These are phyloP conservation scores for Hormaphis cornu DNA, from an alignment of 1,140 invertebrate species.

Conservation along the genomic window DNA sequence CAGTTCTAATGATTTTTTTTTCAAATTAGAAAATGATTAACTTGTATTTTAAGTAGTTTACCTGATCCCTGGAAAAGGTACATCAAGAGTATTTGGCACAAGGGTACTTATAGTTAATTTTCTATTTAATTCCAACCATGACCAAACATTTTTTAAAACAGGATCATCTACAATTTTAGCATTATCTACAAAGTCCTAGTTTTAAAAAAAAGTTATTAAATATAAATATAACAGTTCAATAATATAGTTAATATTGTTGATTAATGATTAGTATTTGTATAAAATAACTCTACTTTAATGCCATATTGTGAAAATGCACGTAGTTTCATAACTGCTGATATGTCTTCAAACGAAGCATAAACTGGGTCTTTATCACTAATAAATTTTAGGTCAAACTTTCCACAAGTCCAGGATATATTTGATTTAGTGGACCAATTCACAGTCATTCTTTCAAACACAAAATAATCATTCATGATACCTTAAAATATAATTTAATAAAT, in stretches of 20 bases:
- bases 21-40: background rate
- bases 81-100: slow-evolving; percentile 46
- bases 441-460: slow-evolving; percentile 70
- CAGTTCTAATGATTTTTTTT: slow-evolving; percentile 41
- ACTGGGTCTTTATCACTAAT: slow-evolving; percentile 47
- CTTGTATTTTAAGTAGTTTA: background rate
- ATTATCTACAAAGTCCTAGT: slow-evolving; percentile 50
- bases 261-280: no score
- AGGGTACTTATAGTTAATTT: slow-evolving; percentile 57
- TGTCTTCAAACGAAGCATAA: slow-evolving; percentile 54
- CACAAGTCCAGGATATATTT: slow-evolving; percentile 63
- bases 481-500: slow-evolving; percentile 34
- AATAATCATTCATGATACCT: slow-evolving; percentile 58
- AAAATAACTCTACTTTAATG: slow-evolving; percentile 50
- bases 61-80: slow-evolving; percentile 60
- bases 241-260: background rate
- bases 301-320: slow-evolving; percentile 69
- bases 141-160: slow-evolving; percentile 58
- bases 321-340: slow-evolving; percentile 60
- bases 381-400: slow-evolving; percentile 56
- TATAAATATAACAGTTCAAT: no score
- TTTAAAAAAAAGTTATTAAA: background rate
- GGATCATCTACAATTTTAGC: slow-evolving; percentile 55
- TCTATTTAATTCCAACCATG: slow-evolving; percentile 63
- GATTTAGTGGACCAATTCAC: slow-evolving; percentile 64